Conservation (phyloP, 2,797 vertebrate genomes). For the Enteromius trimaculatus region DNA sequence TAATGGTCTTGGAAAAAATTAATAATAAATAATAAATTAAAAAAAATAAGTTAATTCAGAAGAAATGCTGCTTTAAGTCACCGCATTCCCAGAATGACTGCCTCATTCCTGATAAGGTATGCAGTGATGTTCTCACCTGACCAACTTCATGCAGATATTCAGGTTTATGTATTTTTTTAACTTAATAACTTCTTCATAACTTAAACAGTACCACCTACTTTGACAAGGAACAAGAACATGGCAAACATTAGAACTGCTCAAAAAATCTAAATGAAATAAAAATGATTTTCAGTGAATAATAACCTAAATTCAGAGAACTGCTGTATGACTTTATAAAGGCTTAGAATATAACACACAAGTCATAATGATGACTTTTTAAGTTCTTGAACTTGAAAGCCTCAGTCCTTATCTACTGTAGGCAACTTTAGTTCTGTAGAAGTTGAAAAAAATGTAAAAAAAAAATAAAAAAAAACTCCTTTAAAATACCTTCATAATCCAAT, state of each 20-base stretch:
- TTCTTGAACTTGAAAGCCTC: neutral
- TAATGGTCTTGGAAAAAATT: neutral
- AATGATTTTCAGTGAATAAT: neutral
- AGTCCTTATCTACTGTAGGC: neutral
- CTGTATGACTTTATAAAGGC: neutral
- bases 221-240: neutral
- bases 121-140: neutral
- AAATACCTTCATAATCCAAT: neutral
- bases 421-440: neutral
- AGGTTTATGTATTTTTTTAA: neutral
- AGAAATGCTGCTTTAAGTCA: neutral
- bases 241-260: neutral
- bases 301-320: neutral
- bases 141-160: neutral
- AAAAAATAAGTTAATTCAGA: neutral
- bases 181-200: neutral
- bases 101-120: neutral
- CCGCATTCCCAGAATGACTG: neutral
- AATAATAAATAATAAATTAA: too few species aligned
- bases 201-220: neutral
- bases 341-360: neutral
- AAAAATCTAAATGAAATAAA: neutral
- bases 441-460: too few species aligned
- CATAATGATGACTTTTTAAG: neutral
- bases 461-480: neutral